Evolutionary conservation across 1,140 invertebrate species (phyloP), one percentile per base, ranked within the genome.

Genomic region (Calliopsis andreniformis): DNA sequence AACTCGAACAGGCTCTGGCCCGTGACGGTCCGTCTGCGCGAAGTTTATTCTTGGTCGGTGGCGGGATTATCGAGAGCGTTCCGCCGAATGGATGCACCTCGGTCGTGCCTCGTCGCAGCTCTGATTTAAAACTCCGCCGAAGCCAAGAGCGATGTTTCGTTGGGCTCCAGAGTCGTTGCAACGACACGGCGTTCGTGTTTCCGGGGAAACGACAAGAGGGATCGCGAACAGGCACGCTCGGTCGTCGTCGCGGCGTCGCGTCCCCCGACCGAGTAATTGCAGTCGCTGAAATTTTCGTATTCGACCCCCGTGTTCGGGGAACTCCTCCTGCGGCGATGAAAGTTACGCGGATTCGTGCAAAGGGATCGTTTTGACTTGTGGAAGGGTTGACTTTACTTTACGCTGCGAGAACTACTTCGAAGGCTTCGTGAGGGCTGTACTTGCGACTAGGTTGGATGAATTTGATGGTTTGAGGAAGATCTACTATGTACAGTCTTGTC

Each of bases 151-250:
- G n/a, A n/a, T n/a, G n/a, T n/a, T n/a, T n/a, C n/a, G n/a, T n/a
- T n/a, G n/a, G n/a, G n/a, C n/a, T n/a, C n/a, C n/a, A n/a, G n/a
- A n/a, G n/a, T n/a, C n/a, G n/a, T n/a, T n/a, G n/a, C n/a, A n/a
- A n/a, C n/a, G n/a, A n/a, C n/a, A n/a, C n/a, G n/a, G n/a, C n/a
- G n/a, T n/a, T n/a, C n/a, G n/a, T n/a, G n/a, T n/a, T n/a, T n/a
- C n/a, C n/a, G n/a, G n/a, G n/a, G n/a, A n/a, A n/a, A n/a, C n/a
- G n/a, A 39, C 35, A 78, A 73, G 76, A 80, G 62, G 67, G 45
- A 80, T 80, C 78, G 78, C 75, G 53, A 35, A 25, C 67, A 25
- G 28, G 56, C 78, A 78, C 78, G 45, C 64, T 63, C 42, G 20
- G 6, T 14, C 4, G 20, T 14, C 63, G 28, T 25, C 35, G 35